Conservation (phyloP, 2,888 invertebrate genomes). For the Stenoptilia bipunctidactyla region DNA sequence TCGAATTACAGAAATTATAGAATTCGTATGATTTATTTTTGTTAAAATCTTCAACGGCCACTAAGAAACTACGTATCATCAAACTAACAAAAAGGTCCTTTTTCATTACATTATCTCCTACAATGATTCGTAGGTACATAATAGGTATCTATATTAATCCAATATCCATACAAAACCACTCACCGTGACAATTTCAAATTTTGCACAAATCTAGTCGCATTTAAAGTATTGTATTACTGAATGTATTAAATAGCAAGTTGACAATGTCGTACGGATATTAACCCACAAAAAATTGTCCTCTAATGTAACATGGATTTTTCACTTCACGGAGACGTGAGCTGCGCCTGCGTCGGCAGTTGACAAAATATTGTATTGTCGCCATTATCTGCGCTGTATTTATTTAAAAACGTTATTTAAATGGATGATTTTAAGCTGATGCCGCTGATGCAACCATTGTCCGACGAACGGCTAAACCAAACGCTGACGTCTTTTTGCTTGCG, state of each 20-base stretch:
- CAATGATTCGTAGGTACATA: slow-evolving; percentile 13
- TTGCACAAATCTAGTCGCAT: slow-evolving; percentile 69
- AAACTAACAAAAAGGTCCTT: no score
- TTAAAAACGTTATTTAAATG: slow-evolving; percentile 72
- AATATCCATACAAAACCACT: slow-evolving; percentile 53
- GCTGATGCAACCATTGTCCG: slow-evolving; percentile 54
- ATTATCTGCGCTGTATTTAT: slow-evolving; percentile 68
- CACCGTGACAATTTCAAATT: slow-evolving; percentile 64
- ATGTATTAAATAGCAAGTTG: slow-evolving; percentile 69
- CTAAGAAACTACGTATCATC: no score
- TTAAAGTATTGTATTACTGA: slow-evolving; percentile 68
- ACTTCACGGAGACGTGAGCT: slow-evolving; percentile 68
- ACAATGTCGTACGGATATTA: slow-evolving; percentile 71
- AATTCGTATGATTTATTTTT: no score
- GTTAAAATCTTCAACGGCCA: no score
- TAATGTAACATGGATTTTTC: slow-evolving; percentile 70
- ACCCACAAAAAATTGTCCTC: slow-evolving; percentile 68
- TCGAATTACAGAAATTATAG: no score
- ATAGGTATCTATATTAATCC: slow-evolving; percentile 41
- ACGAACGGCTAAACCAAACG: slow-evolving; percentile 13
- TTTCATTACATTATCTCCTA: slow-evolving; percentile 5
- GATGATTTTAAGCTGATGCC: slow-evolving; percentile 67
- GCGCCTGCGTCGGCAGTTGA: slow-evolving; percentile 64
- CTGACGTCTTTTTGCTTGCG: slow-evolving; percentile 13
- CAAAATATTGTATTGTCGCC: slow-evolving; percentile 72